Base-by-base conservation (phyloP, 2,797 vertebrate species). In the Brotula barbata region DNA sequence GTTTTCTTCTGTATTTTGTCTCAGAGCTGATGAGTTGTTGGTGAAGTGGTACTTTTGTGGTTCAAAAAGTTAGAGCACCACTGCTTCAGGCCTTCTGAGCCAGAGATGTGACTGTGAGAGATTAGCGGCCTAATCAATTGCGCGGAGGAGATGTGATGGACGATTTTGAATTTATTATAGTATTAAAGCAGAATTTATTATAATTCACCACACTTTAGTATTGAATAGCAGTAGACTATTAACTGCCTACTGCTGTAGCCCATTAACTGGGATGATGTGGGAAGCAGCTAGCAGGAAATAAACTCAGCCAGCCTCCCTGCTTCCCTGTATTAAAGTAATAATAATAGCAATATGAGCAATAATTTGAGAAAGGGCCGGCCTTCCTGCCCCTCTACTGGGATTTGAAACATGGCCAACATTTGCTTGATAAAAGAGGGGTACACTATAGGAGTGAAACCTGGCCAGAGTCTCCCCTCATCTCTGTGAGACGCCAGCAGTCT, bases 401-500 rank as follows among this genome's bases (percentile, higher is more conserved):
- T 64, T 55, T 59, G 64, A 77, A 74, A 65, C 59, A 0, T 37
- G 44, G 47, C 48, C 79, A 74, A 65, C 52, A 44, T 68, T 56
- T 65, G 46, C 47, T 59, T 25, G 37, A 77, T 67, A 64, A 74
- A 78, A 49, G 43, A 58, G 33, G 62, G 56, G 57, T 43, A 49
- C 73, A 63, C 58, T 63, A 54, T 52, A 71, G 64, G 70, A 63
- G 44, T 68, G 60, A 71, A 72, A 74, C 44, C 22, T 42, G 41
- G 66, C 62, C 22, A 39, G 52, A 34, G 36, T 21, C 13, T 51
- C n/a, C 25, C 12, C 52, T 43, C 15, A 16, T 59, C 20, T 40
- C n/a, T 44, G 42, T 15, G 43, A 58, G 37, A 58, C 50, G 64
- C 25, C 13, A 23, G 31, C 49, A 20, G 36, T 58, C 28, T 53